Conservation (phyloP, 2,113 vertebrate genomes). For the Machaerirhynchus nigripectus region DNA sequence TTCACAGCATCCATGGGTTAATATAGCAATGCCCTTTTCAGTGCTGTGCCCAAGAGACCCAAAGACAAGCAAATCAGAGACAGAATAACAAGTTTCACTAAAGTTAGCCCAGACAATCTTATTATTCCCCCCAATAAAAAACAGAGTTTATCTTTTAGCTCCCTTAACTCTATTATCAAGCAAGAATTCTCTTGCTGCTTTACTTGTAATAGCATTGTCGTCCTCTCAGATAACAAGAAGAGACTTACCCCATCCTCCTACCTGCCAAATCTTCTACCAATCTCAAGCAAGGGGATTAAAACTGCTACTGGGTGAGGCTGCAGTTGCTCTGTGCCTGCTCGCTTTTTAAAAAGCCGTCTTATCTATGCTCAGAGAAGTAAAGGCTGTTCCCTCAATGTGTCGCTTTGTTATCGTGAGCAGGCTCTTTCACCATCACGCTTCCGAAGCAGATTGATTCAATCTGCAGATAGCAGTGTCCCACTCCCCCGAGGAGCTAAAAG, state of each 20-base stretch:
- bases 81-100: not conserved
- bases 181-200: conserved; percentile 34
- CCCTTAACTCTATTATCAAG: conserved; percentile 42
- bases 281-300: conserved; percentile 41
- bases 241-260: conserved; percentile 2
- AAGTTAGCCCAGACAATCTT: not conserved
- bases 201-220: conserved; percentile 45
- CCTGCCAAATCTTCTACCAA: conserved; percentile 33
- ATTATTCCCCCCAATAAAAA: not conserved
- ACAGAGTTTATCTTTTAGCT: conserved; percentile 9
- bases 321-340: not conserved
- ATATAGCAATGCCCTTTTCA: not conserved
- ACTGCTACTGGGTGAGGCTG: conserved; percentile 4
- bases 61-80: not conserved
- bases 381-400: not conserved
- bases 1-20: not conserved
- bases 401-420: not conserved
- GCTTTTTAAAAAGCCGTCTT: conserved; percentile 8
- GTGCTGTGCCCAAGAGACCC: not conserved
- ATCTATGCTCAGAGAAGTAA: conserved; percentile 29
- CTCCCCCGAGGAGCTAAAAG: conserved; percentile 3
- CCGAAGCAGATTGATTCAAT: conserved; percentile 23
- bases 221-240: conserved; percentile 42
- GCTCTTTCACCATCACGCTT: not conserved
- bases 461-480: conserved; percentile 23